Evolutionary conservation across 1,140 invertebrate species (phyloP).

Genomic region (Argopecten irradians): DNA sequence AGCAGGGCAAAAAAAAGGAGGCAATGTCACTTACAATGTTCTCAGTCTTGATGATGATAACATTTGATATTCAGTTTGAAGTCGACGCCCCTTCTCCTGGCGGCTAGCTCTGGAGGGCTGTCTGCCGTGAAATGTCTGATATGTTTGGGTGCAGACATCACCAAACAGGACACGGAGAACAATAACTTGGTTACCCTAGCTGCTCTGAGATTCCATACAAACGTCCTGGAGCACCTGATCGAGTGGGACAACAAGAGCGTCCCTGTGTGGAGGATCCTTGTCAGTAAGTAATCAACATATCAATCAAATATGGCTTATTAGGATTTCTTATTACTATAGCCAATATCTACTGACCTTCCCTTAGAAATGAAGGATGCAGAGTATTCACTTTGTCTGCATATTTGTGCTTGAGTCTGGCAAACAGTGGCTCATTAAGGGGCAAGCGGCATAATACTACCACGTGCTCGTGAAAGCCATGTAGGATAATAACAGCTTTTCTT

Average conservation of each 20-base stretch:
- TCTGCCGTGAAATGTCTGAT: conserved; percentile 73
- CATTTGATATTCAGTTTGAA: conserved; percentile 61
- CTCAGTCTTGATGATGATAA: neutral
- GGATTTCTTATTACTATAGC: too few relatives aligned
- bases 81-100: conserved; percentile 74
- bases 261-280: conserved; percentile 74
- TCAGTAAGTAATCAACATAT: conserved; percentile 64
- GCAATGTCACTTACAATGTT: neutral
- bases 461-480: too few relatives aligned
- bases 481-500: too few relatives aligned
- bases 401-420: too few relatives aligned
- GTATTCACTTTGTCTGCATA: too few relatives aligned
- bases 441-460: too few relatives aligned
- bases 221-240: conserved; percentile 76
- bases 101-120: conserved; percentile 74
- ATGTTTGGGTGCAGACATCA: conserved; percentile 67
- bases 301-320: too few relatives aligned
- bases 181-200: conserved; percentile 75
- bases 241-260: conserved; percentile 68
- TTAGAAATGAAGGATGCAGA: too few relatives aligned
- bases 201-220: conserved; percentile 74
- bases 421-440: too few relatives aligned
- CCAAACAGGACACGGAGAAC: conserved; percentile 60
- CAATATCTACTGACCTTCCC: too few relatives aligned
- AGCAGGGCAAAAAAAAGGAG: neutral